These are phyloP conservation scores for Tolypeutes matacus DNA, from an alignment of 2,797 vertebrate species.

Conservation along the genomic window DNA sequence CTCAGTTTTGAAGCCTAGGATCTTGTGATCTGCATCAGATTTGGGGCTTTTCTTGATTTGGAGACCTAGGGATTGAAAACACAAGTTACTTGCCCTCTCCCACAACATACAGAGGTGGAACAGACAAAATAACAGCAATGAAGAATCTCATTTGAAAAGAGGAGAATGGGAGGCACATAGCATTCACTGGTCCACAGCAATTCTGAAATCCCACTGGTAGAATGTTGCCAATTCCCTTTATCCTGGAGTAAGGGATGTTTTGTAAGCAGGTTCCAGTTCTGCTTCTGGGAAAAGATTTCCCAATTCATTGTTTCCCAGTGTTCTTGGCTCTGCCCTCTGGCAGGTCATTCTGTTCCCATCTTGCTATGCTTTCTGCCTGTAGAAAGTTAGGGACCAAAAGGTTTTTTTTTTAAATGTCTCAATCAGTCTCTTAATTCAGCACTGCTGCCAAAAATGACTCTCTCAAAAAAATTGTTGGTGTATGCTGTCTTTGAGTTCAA, in stretches of 20 bases:
- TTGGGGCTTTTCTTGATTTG: not conserved
- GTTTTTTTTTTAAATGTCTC: no score
- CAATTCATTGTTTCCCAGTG: not conserved
- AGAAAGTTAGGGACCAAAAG: not conserved
- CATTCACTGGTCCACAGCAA: not conserved
- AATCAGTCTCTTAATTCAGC: no score
- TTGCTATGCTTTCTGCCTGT: not conserved
- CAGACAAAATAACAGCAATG: not conserved
- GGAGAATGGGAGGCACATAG: no score
- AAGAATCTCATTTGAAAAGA: not conserved
- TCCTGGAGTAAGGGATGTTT: not conserved
- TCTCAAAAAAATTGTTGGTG: no score
- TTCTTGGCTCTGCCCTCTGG: not conserved
- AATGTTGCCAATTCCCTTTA: not conserved
- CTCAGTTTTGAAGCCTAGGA: not conserved
- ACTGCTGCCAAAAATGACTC: no score
- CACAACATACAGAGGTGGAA: not conserved
- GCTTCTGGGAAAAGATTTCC: not conserved
- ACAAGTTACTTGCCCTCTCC: not conserved
- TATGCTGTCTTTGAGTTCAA: no score
- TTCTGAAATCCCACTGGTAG: not conserved
- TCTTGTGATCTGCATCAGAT: not conserved
- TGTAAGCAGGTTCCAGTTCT: not conserved
- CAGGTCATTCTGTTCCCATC: not conserved
- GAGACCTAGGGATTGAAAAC: not conserved